Evolutionary conservation across 1,140 invertebrate genomes (phyloP).

Genomic region (Tetragonula clypearis): DNA sequence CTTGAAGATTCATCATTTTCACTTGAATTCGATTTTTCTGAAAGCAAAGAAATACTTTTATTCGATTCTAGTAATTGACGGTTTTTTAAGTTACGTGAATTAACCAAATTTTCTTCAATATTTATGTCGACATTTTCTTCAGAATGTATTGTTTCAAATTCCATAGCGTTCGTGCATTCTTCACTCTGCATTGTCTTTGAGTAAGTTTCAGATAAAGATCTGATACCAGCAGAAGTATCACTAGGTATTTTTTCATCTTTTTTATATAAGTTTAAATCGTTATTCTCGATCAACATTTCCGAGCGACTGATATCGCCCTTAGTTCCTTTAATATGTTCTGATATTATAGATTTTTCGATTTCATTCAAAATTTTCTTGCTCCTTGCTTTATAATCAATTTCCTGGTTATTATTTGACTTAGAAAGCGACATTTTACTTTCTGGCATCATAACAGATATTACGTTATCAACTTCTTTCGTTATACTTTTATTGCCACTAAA

Average conservation of each 20-base stretch:
- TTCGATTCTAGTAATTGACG: background rate
- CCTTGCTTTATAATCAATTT: slow-evolving; percentile 75
- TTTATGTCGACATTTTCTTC: background rate
- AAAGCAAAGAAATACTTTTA: background rate
- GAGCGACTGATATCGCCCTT: slow-evolving; percentile 64
- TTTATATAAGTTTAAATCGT: slow-evolving; percentile 68
- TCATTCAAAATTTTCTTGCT: slow-evolving; percentile 76
- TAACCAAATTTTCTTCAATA: slow-evolving; percentile 10
- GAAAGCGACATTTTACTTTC: slow-evolving; percentile 41
- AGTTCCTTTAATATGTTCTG: slow-evolving; percentile 65
- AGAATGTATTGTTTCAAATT: background rate
- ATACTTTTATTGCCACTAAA: slow-evolving; percentile 25
- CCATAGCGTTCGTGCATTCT: slow-evolving; percentile 27
- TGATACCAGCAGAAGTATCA: slow-evolving; percentile 65
- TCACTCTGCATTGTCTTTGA: slow-evolving; percentile 66
- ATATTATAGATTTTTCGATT: slow-evolving; percentile 77
- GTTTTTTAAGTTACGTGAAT: background rate
- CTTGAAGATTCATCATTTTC: slow-evolving; percentile 7
- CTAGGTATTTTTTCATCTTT: slow-evolving; percentile 68
- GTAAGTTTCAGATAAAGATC: slow-evolving; percentile 73
- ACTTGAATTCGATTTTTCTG: slow-evolving; percentile 16
- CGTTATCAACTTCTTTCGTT: slow-evolving; percentile 47
- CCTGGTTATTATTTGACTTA: slow-evolving; percentile 56
- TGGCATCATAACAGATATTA: slow-evolving; percentile 60
- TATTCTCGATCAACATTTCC: slow-evolving; percentile 63